Evolutionary conservation across 92 coral and sea anemone species (phyloP), one percentile per base, ranked within the genome.

Genomic region (Zoanthus sociatus): DNA sequence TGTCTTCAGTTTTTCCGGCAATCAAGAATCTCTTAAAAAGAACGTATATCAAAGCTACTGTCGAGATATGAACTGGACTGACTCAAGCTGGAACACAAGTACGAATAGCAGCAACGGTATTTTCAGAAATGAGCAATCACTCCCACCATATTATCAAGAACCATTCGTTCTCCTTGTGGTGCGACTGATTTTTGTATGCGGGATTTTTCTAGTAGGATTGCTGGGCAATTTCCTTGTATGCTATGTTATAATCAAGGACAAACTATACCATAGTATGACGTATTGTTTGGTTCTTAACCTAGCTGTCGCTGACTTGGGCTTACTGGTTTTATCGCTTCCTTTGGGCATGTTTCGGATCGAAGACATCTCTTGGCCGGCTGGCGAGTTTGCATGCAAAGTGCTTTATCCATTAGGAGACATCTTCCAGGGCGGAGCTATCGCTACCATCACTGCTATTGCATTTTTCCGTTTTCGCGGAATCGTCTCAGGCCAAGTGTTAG

Each of bases 391-490:
- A 21, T 94, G 98, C 48, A 91, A 91, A 46, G 93, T 94, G 5
- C 77, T 94, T 32, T 94, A 94, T 83, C 98, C 98, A 32, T 46
- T 94, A 15, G 93, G 96, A 87, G 98, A 93, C 54, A 82, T 94
- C 12, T 94, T 94, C 84, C 98, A 93, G 31, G 98, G 95, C 13
- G 98, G 90, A 16, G 93, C 98, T 17, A 89, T 94, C 16, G 96
- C 96, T 3, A 91, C 96, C n/a, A 93, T 94, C 70, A 91, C 98
- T 11, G 92, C 95, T 16, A 94, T 94, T 44, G 98, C 98, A 20
- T 60, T 91, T 46, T 93, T 88, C 60, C 91, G 98, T 9, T 93
- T 93, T 83, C 92, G 95, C 56, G 98, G 96, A 72, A 93, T 94
- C 7, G 95, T 94, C 73, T 87, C 95, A 17, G 96, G 98, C 44